These are phyloP conservation scores for Ostrea edulis DNA, from an alignment of 1,140 invertebrate genomes.

Conservation along the genomic window DNA sequence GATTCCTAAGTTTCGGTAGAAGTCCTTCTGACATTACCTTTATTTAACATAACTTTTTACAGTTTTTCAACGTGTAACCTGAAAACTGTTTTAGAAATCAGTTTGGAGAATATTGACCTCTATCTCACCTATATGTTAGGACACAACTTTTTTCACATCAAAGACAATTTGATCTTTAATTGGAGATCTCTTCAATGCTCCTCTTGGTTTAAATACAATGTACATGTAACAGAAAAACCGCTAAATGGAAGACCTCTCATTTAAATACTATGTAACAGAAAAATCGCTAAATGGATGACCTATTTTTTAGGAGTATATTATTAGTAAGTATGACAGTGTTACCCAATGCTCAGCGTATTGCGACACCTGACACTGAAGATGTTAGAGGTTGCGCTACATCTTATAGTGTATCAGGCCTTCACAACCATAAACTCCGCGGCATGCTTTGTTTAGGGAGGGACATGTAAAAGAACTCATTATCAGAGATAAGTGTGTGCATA, in stretches of 20 bases:
- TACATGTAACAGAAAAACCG: neutral
- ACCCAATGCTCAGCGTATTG: neutral
- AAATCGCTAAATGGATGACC: neutral
- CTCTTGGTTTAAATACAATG: neutral
- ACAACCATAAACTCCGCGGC: neutral
- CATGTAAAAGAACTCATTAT: neutral
- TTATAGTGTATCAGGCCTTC: neutral
- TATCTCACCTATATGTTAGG: neutral
- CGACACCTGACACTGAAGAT: neutral
- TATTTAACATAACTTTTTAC: neutral
- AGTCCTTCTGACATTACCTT: neutral
- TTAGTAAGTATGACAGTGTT: conserved; percentile 23
- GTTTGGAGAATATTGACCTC: neutral
- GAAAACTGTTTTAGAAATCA: neutral
- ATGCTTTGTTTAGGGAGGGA: conserved; percentile 26
- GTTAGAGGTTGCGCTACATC: neutral
- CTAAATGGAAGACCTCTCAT: neutral
- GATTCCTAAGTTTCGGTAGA: neutral
- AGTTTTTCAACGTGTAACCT: neutral
- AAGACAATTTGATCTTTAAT: neutral
- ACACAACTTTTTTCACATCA: neutral
- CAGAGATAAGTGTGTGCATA: conserved; percentile 9
- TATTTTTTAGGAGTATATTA: neutral
- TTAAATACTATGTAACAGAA: neutral
- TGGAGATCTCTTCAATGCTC: neutral